Conservation (phyloP, 2,113 vertebrate genomes). For the Amazona vittata region DNA sequence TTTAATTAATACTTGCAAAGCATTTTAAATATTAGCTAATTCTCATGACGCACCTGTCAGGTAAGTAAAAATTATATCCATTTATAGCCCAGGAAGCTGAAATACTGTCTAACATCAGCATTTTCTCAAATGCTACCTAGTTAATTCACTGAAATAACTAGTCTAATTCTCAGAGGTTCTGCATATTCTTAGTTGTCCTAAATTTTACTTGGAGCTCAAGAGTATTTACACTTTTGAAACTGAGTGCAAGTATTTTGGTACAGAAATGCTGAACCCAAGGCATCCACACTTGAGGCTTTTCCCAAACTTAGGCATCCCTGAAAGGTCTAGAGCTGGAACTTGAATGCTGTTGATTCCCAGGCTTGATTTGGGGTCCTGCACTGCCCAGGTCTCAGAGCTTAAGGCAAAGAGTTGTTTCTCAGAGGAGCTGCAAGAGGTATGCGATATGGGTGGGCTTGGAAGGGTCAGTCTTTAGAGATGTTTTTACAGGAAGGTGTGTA, state of each 20-base stretch:
- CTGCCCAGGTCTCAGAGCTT: background rate
- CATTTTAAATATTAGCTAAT: constrained; percentile 54
- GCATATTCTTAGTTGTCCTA: constrained; percentile 7
- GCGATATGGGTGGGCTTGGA: background rate
- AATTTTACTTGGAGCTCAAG: background rate
- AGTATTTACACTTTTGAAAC: background rate
- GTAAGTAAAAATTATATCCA: constrained; percentile 52
- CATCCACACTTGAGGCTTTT: background rate
- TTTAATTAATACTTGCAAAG: constrained; percentile 56
- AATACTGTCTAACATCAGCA: constrained; percentile 45
- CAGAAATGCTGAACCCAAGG: background rate
- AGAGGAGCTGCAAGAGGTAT: background rate
- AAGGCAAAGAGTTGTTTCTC: background rate
- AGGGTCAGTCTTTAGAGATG: background rate
- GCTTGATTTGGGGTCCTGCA: background rate
- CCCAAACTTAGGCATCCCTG: background rate
- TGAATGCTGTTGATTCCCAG: background rate
- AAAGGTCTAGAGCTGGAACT: background rate
- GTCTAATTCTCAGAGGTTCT: constrained; percentile 25
- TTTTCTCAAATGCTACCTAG: constrained; percentile 20
- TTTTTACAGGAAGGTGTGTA: background rate
- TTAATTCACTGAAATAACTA: constrained; percentile 28
- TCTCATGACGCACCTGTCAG: constrained; percentile 38
- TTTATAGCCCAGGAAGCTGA: constrained; percentile 34
- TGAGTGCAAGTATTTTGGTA: background rate